Conservation (phyloP, 92 coral and sea anemone species). For the Heliopora coerulea region DNA sequence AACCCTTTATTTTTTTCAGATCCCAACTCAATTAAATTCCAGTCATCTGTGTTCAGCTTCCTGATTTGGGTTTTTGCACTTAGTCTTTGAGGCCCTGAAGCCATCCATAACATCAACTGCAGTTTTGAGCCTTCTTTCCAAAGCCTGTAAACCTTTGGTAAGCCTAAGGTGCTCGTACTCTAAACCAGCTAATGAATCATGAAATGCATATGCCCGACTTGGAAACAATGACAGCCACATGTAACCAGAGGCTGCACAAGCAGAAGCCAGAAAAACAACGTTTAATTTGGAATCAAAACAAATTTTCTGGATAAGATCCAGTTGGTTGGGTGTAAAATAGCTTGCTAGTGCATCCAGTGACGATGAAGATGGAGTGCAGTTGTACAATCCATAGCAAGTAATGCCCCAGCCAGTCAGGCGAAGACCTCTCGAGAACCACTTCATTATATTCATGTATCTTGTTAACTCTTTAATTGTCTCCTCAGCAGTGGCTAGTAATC, state of each 20-base stretch:
- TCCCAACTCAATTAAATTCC: too few relatives aligned
- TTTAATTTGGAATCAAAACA: background rate
- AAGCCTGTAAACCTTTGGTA: background rate
- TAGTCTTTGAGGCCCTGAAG: too few relatives aligned
- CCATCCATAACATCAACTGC: background rate
- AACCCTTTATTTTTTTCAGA: too few relatives aligned
- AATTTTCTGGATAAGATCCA: background rate
- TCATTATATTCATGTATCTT: slow-evolving; percentile 3
- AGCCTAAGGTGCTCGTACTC: background rate
- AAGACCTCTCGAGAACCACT: slow-evolving; percentile 21
- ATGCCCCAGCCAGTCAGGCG: background rate
- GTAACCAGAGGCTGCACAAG: background rate
- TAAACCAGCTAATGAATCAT: background rate
- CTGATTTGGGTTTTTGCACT: too few relatives aligned
- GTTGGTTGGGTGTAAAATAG: background rate
- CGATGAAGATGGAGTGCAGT: background rate
- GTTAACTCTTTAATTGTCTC: slow-evolving; percentile 1
- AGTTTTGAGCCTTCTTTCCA: background rate
- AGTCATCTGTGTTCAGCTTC: too few relatives aligned
- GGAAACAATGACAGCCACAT: background rate
- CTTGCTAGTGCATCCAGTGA: background rate
- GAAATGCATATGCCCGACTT: background rate
- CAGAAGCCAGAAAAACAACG: background rate
- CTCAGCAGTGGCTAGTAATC: background rate
- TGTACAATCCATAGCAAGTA: background rate